Evolutionary conservation across 1,140 invertebrate genomes (phyloP), one percentile per base, ranked within the genome.

Genomic region (Oscheius sp.): DNA sequence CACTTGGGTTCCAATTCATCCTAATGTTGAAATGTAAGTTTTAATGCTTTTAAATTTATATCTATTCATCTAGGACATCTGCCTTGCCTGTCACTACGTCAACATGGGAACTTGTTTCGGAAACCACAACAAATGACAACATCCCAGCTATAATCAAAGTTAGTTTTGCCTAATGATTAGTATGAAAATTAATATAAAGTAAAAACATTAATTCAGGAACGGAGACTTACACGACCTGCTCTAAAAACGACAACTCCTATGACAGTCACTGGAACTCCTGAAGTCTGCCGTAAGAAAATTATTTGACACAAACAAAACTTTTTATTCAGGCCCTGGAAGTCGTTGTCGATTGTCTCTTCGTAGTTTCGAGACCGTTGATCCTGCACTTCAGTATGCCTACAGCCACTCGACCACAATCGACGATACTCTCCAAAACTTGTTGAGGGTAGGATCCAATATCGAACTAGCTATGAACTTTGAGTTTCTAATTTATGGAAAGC

Each of bases 341-440:
- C 58, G 69, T 20, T 78, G 76, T 61, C 52, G 36, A 1, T 66
- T 78, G 31, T 65, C 55, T 38, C 32, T 77, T 18, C 58, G 68
- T 20, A 77, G 76, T 46, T 78, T 78, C 32, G 68, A 78, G n/a
- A 78, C 76, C n/a, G 36, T 62, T 23, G 76, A 78, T 29, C 52
- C 74, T 28, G 34, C 68, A 3, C 76, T 77, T 34, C 76, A 78
- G 29, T 78, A 78, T 52, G 76, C 70, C 28, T 78, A 78, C 49
- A 73, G 75, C 52, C 76, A 78, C 42, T 69, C 76, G 4, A 77
- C 76, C 28, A 71, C 63, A 34, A 55, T 70, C 26, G 72, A 66
- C 28, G 63, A 78, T 36, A 78, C 67, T 29, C 61, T 77, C 28
- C 67, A 74, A 75, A 42, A 63, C 7, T 55, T 74, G 2, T 61